Evolutionary conservation across 2,797 vertebrate species (phyloP).

Genomic region (Podarcis siculus): DNA sequence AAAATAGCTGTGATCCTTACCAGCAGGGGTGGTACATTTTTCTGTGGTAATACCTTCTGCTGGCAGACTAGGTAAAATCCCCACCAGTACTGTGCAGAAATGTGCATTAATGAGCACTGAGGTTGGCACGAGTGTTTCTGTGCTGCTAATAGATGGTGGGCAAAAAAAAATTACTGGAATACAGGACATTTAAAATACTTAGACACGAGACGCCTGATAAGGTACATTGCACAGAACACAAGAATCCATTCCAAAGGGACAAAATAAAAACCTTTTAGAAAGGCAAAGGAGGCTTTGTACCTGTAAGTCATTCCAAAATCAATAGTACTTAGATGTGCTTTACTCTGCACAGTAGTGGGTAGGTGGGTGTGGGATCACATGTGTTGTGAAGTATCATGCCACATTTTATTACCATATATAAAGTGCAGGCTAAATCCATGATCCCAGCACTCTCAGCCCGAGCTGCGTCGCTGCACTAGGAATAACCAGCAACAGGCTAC

Average conservation of each 20-base stretch:
- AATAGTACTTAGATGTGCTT: background rate
- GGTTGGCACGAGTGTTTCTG: background rate
- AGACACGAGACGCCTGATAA: conserved; percentile 42
- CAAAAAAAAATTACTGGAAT: background rate
- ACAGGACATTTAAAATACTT: conserved; percentile 8
- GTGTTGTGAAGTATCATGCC: background rate
- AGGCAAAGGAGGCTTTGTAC: conserved; percentile 46
- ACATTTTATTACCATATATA: background rate
- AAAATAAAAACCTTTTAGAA: conserved; percentile 59
- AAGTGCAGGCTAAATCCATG: background rate
- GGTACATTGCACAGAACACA: conserved; percentile 50
- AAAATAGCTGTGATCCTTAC: background rate
- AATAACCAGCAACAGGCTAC: background rate
- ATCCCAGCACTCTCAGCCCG: background rate
- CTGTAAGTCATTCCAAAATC: conserved; percentile 3
- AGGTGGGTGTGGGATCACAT: background rate
- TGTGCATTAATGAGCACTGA: background rate
- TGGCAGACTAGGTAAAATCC: conserved; percentile 4
- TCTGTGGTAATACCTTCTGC: background rate
- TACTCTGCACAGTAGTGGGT: background rate
- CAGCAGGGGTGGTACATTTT: background rate
- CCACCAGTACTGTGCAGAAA: background rate
- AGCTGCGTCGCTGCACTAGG: background rate
- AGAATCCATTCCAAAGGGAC: conserved; percentile 16
- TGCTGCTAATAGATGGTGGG: conserved; percentile 27